These are phyloP conservation scores for Bombylius discolor DNA, from an alignment of 2,888 invertebrate species.

Conservation along the genomic window DNA sequence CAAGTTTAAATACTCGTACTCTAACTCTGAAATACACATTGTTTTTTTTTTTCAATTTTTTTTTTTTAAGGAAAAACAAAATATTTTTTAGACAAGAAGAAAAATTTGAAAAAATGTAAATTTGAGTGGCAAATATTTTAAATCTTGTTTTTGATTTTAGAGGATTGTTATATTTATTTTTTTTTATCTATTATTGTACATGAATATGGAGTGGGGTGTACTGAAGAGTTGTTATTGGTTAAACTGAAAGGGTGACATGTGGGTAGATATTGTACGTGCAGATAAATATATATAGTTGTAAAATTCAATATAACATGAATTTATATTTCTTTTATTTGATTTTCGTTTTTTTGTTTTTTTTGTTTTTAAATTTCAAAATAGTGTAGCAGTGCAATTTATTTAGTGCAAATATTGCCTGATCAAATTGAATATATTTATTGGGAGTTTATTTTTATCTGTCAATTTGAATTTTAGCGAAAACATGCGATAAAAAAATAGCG, in stretches of 20 bases:
- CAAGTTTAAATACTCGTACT: no score
- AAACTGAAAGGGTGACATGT: no score
- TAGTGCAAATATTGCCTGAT: slow-evolving; percentile 16
- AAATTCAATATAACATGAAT: no score
- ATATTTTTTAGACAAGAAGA: neutral
- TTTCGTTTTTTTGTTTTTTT: no score
- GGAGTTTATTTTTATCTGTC: slow-evolving; percentile 19
- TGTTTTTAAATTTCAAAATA: neutral
- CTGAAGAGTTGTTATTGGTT: no score
- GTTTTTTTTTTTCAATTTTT: neutral
- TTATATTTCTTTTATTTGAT: no score
- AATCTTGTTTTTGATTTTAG: neutral
- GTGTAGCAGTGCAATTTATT: slow-evolving; percentile 16
- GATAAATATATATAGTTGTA: no score
- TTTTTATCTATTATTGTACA: neutral
- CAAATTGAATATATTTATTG: slow-evolving; percentile 20
- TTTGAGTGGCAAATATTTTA: neutral
- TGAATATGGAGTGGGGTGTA: no score
- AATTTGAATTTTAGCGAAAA: slow-evolving; percentile 12
- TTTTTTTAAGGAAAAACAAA: neutral
- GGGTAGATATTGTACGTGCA: no score
- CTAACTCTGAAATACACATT: no score
- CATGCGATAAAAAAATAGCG: no score
- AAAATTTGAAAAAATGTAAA: neutral
- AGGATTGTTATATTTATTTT: neutral